A percentile compares a stretch with the other conserved stretches of the same genome.
These are phyloP conservation scores for Plagodis pulveraria DNA, from an alignment of 2,888 invertebrate genomes.

Conservation along the genomic window DNA sequence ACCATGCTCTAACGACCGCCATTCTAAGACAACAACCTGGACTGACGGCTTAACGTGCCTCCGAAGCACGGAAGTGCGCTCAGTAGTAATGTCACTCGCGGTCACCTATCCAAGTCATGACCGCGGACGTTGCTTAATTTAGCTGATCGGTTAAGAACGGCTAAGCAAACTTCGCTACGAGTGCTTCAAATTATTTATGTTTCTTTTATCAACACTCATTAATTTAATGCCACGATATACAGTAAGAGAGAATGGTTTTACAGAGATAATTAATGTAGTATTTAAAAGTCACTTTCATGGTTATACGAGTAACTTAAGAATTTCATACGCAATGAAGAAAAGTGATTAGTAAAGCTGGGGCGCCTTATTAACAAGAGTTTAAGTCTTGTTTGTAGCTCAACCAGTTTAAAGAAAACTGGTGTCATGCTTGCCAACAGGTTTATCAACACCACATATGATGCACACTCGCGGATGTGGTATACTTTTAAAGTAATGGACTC, in stretches of 20 bases:
- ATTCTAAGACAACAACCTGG: too few species aligned
- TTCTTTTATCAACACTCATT: too few species aligned
- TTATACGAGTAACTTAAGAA: conserved; percentile 41
- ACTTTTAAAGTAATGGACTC: conserved; percentile 77
- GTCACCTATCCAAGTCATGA: too few species aligned
- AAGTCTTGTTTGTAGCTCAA: conserved; percentile 63
- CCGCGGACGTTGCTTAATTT: too few species aligned
- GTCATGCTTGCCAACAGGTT: conserved; percentile 68
- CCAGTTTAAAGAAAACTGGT: conserved; percentile 73
- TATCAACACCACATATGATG: conserved; percentile 70
- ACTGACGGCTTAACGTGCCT: too few species aligned
- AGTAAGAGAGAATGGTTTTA: not conserved
- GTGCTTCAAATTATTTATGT: too few species aligned
- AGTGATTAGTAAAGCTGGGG: conserved; percentile 63
- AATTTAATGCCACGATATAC: not conserved
- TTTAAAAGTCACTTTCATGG: conserved; percentile 4
- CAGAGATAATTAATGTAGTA: too few species aligned
- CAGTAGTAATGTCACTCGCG: too few species aligned
- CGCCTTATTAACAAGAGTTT: conserved; percentile 70
- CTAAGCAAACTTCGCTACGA: too few species aligned
- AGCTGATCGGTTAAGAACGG: too few species aligned
- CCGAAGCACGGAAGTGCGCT: too few species aligned
- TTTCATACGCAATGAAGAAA: conserved; percentile 51
- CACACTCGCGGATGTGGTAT: conserved; percentile 79
- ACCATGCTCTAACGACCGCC: too few species aligned